Evolutionary conservation across 1,140 invertebrate genomes (phyloP).

Genomic region (Camponotus vicinus): DNA sequence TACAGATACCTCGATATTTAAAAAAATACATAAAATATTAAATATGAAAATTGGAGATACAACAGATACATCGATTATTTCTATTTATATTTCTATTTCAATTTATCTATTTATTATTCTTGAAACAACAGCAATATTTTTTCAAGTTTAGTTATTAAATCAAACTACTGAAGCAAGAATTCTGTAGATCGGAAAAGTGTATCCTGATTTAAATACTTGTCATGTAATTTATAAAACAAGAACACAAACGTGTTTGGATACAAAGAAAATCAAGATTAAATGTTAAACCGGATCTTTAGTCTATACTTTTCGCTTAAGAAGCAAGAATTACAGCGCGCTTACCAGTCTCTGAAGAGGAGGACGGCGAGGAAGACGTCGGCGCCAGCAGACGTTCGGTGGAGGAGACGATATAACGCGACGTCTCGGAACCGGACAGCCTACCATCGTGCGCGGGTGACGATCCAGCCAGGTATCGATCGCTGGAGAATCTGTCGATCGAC

Average conservation of each 20-base stretch:
- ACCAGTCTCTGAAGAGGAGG: constrained; percentile 86
- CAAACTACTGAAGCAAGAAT: neutral
- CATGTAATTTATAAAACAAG: neutral
- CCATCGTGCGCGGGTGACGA: constrained; percentile 76
- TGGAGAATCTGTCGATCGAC: constrained; percentile 82
- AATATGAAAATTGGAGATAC: neutral
- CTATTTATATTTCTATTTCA: too few relatives aligned
- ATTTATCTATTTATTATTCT: neutral
- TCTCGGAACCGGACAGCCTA: constrained; percentile 59
- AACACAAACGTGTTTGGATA: neutral
- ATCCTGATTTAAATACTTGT: neutral
- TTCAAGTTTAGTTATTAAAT: too few relatives aligned
- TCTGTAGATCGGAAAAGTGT: neutral
- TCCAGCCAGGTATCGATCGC: constrained; percentile 78
- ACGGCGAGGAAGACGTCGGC: constrained; percentile 84
- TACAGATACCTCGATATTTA: too few relatives aligned
- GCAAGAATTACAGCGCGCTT: neutral
- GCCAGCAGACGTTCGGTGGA: constrained; percentile 82
- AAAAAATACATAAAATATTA: too few relatives aligned
- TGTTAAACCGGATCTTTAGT: neutral
- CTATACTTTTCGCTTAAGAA: neutral
- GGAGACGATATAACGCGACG: constrained; percentile 67
- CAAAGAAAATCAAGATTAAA: neutral
- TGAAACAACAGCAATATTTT: neutral
- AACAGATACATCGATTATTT: neutral